Conservation (phyloP, 2,797 vertebrate species). For the Periparus ater region DNA sequence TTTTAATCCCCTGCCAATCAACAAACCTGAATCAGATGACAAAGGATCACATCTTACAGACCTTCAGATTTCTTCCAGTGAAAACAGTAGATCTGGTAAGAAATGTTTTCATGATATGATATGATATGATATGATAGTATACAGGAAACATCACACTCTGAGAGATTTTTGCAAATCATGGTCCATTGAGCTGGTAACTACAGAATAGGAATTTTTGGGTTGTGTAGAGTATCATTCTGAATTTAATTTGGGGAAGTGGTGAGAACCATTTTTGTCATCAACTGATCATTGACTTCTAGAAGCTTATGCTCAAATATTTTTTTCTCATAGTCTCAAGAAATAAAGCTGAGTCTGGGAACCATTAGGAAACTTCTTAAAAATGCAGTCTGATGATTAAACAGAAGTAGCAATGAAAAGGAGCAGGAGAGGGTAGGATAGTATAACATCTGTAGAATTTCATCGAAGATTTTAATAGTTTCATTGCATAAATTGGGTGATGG, state of each 20-base stretch:
- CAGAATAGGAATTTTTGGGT: neutral
- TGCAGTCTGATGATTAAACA: neutral
- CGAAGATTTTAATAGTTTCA: neutral
- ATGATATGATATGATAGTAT: fast-evolving
- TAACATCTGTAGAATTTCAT: neutral
- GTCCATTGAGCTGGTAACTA: neutral
- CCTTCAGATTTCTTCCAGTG: slow-evolving; percentile 74
- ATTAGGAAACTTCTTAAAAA: neutral
- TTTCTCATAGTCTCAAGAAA: neutral
- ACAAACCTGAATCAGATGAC: slow-evolving; percentile 75
- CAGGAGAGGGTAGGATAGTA: neutral
- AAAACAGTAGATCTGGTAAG: slow-evolving; percentile 78
- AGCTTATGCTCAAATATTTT: neutral
- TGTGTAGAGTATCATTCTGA: neutral
- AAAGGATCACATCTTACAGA: slow-evolving; percentile 76
- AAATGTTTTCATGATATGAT: neutral
- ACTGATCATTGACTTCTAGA: neutral
- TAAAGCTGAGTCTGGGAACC: neutral
- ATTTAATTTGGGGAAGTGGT: neutral
- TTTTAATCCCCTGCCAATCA: slow-evolving; percentile 85
- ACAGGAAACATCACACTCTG: neutral
- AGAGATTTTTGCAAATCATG: neutral
- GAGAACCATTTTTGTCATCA: neutral
- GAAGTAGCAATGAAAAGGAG: neutral
- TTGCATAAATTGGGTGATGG: neutral